phyloP scores from a whole-genome alignment of 2,113 vertebrate species.

The Equus quagga region DNA sequence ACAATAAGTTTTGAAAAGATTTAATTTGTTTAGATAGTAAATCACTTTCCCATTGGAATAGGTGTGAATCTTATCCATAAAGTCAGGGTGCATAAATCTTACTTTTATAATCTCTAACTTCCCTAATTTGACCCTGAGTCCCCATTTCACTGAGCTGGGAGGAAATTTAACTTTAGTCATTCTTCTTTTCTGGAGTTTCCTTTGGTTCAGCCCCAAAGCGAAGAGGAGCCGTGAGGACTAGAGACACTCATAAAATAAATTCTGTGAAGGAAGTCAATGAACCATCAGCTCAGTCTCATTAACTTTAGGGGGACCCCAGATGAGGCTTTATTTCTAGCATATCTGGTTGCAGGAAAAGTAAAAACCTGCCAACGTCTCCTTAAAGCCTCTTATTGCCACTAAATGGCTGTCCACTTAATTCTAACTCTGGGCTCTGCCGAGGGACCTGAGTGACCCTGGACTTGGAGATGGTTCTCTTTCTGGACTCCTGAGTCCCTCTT shows the following conservation, averaged over 20 bases:
- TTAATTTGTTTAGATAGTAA: constrained; percentile 3
- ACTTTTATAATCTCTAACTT: not conserved
- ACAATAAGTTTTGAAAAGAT: constrained; percentile 14
- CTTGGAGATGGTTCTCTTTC: not conserved
- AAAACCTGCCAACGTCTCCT: constrained; percentile 64
- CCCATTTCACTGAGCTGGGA: not conserved
- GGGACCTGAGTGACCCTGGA: not conserved
- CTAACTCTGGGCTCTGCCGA: constrained; percentile 56
- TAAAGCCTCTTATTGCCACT: constrained; percentile 55
- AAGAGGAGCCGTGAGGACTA: constrained; percentile 41
- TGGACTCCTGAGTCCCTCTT: not conserved
- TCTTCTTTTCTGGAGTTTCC: constrained; percentile 43
- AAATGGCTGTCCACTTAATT: constrained; percentile 40
- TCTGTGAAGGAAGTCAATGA: constrained; percentile 60
- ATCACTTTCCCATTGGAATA: constrained; percentile 1
- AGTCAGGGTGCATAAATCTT: not conserved
- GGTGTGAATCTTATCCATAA: not conserved
- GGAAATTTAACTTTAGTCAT: not conserved
- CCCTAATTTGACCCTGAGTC: not conserved
- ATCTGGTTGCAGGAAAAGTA: constrained; percentile 42
- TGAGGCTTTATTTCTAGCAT: constrained; percentile 66
- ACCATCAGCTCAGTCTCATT: constrained; percentile 71
- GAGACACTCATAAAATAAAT: constrained; percentile 64
- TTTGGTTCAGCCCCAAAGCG: constrained; percentile 57
- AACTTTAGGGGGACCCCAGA: constrained; percentile 66